Conservation (phyloP, 1,140 invertebrate species). For the Ylistrum balloti region DNA sequence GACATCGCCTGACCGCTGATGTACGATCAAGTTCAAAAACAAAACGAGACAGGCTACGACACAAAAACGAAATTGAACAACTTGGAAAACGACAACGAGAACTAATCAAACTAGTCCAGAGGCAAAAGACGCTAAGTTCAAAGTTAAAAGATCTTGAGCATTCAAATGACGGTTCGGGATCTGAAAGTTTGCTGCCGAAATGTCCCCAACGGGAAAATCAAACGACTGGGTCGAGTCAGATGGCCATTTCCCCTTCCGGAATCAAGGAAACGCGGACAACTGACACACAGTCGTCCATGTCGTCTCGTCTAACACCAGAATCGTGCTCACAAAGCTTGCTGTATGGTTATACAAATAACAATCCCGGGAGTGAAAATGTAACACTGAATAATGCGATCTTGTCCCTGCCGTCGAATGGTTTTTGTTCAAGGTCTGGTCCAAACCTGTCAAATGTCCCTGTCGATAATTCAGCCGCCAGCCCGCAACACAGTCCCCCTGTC, state of each 20-base stretch:
- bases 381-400: background rate
- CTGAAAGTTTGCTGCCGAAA: background rate
- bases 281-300: background rate
- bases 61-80: background rate
- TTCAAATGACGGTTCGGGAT: background rate
- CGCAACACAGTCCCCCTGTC: too few relatives aligned
- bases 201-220: background rate
- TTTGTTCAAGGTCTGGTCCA: too few relatives aligned
- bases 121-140: background rate
- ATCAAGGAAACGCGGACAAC: background rate
- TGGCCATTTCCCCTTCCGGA: background rate
- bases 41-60: background rate
- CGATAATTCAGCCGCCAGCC: too few relatives aligned
- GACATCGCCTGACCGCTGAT: background rate
- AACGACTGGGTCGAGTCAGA: background rate
- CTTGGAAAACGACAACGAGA: background rate
- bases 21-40: background rate
- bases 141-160: background rate
- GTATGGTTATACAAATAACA: background rate
- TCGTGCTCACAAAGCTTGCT: conserved; percentile 1
- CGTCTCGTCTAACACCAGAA: background rate
- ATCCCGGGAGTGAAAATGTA: background rate
- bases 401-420: background rate
- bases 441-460: too few relatives aligned
- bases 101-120: background rate